Conservation (phyloP, 1,140 invertebrate genomes). For the Polypedilum vanderplanki region DNA sequence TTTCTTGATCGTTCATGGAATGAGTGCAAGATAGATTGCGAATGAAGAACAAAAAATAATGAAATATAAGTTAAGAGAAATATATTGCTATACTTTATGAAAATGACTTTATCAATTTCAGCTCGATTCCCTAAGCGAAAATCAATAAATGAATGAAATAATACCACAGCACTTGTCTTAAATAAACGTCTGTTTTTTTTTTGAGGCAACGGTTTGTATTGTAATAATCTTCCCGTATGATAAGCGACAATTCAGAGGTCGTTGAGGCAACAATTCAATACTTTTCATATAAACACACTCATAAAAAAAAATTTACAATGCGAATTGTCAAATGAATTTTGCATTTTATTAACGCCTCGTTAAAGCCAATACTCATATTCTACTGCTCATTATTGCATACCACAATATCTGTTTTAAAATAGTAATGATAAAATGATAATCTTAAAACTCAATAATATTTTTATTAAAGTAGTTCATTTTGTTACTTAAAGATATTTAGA, state of each 20-base stretch:
- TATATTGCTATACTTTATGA: constrained; percentile 14
- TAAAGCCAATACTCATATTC: neutral
- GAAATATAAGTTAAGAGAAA: neutral
- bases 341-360: neutral
- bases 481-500: too few species aligned
- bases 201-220: neutral
- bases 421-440: too few species aligned
- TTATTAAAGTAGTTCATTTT: too few species aligned
- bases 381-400: neutral
- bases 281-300: neutral
- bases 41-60: neutral
- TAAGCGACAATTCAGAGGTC: neutral
- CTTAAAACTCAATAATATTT: too few species aligned
- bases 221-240: neutral
- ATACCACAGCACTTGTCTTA: neutral
- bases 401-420: too few species aligned
- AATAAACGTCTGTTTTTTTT: neutral
- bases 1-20: too few species aligned
- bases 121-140: neutral
- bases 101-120: constrained; percentile 10
- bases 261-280: neutral
- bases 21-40: neutral
- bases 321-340: too few species aligned
- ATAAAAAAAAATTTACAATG: too few species aligned
- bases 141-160: neutral